These are phyloP conservation scores for Apamea crenata DNA, from an alignment of 2,888 invertebrate species.

Conservation along the genomic window DNA sequence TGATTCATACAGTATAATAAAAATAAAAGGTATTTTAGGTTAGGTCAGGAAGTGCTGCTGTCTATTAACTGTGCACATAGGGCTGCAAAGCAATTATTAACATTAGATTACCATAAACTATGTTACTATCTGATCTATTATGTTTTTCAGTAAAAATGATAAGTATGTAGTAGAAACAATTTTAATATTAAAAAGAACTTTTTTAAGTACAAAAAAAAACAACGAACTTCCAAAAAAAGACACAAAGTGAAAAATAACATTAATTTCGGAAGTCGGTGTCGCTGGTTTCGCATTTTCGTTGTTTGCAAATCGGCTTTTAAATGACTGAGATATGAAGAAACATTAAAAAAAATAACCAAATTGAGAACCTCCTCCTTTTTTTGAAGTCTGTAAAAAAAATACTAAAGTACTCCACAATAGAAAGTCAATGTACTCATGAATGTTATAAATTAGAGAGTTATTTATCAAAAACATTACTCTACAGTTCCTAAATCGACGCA, in stretches of 20 bases:
- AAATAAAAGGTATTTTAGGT: conserved; percentile 49
- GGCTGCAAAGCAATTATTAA: conserved; percentile 9
- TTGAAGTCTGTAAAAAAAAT: too few species aligned
- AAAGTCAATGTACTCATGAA: neutral
- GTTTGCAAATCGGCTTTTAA: too few species aligned
- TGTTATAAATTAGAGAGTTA: too few species aligned
- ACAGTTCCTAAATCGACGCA: conserved; percentile 84
- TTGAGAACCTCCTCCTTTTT: too few species aligned
- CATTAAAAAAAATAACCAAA: too few species aligned
- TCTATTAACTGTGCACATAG: conserved; percentile 10
- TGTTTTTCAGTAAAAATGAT: neutral
- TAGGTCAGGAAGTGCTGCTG: conserved; percentile 29
- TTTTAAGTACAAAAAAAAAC: too few species aligned
- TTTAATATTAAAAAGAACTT: too few species aligned
- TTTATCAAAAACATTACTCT: conserved; percentile 55
- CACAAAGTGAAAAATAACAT: too few species aligned
- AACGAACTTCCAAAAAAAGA: too few species aligned
- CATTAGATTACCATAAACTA: conserved; percentile 29
- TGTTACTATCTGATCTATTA: conserved; percentile 1
- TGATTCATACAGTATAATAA: conserved; percentile 14
- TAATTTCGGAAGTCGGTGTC: too few species aligned
- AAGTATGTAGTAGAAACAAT: neutral
- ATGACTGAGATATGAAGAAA: too few species aligned
- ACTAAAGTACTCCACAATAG: neutral
- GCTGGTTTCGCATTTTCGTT: too few species aligned